Evolutionary conservation across 2,888 invertebrate genomes (phyloP).

Genomic region (Nomada ruficornis): DNA sequence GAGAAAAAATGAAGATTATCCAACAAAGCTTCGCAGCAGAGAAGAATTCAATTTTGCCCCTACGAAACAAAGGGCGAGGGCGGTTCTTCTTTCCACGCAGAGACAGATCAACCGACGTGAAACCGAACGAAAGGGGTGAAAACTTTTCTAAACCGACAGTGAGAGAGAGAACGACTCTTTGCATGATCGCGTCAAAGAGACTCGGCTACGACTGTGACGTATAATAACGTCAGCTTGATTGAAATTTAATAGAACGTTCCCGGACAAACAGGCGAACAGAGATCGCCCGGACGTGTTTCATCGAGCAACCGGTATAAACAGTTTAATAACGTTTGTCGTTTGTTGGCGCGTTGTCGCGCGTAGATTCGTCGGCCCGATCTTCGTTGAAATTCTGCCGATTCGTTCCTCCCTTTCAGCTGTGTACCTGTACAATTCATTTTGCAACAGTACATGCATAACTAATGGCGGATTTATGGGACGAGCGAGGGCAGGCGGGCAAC

Average conservation of each 20-base stretch:
- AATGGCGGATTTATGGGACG: conserved; percentile 41
- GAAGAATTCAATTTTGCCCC: conserved; percentile 49
- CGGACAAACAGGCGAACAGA: neutral
- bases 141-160: neutral
- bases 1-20: conserved; percentile 28
- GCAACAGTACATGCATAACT: conserved; percentile 51
- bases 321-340: conserved; percentile 6
- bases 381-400: conserved; percentile 8
- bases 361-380: neutral
- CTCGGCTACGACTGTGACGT: conserved; percentile 4
- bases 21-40: conserved; percentile 6
- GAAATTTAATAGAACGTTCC: conserved; percentile 28
- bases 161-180: neutral
- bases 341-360: neutral
- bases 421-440: conserved; percentile 53
- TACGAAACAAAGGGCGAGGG: conserved; percentile 17
- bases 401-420: neutral
- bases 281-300: neutral
- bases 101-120: neutral
- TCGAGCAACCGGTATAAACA: conserved; percentile 7
- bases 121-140: neutral
- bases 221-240: conserved; percentile 24
- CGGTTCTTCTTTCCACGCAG: neutral
- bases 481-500: neutral
- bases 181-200: conserved; percentile 13